Percentiles rank a stretch among this genome's conserved stretches.
Conservation (phyloP, 2,888 invertebrate species). For the Junonia oenone region DNA sequence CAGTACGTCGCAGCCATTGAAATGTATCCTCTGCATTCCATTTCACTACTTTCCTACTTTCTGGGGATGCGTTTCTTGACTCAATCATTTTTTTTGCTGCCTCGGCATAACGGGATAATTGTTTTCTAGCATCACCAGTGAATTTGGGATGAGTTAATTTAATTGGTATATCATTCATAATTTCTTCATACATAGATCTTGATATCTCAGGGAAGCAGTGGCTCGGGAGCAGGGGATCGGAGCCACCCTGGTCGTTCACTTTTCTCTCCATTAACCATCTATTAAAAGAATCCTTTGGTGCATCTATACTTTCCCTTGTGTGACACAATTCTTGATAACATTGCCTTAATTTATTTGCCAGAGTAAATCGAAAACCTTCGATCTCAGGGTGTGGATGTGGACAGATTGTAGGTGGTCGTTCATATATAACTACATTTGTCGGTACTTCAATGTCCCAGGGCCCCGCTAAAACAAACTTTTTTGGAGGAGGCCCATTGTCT, state of each 20-base stretch:
- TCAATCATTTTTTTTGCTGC: slow-evolving; percentile 98
- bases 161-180: slow-evolving; percentile 98
- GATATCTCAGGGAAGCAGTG: slow-evolving; percentile 96
- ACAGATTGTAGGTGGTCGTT: slow-evolving; percentile 89
- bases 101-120: slow-evolving; percentile 95
- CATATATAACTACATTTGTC: slow-evolving; percentile 94
- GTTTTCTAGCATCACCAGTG: slow-evolving; percentile 96
- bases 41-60: slow-evolving; percentile 97
- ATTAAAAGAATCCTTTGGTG: slow-evolving; percentile 97
- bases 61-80: slow-evolving; percentile 93
- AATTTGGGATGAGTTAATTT: slow-evolving; percentile 97
- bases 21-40: slow-evolving; percentile 99
- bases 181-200: slow-evolving; percentile 96
- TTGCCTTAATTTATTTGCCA: slow-evolving; percentile 90
- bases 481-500: slow-evolving; percentile 88
- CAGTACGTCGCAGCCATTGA: slow-evolving; percentile 94
- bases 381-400: slow-evolving; percentile 97
- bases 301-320: slow-evolving; percentile 94
- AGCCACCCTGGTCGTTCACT: slow-evolving; percentile 91
- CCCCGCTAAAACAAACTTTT: slow-evolving; percentile 92
- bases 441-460: slow-evolving; percentile 97
- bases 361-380: slow-evolving; percentile 90
- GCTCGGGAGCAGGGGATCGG: slow-evolving; percentile 94
- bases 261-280: slow-evolving; percentile 98
- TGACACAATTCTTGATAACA: slow-evolving; percentile 97